Evolutionary conservation across 2,113 vertebrate species (phyloP), one percentile per base, ranked within the genome.

Genomic region (Prunella fulvescens): DNA sequence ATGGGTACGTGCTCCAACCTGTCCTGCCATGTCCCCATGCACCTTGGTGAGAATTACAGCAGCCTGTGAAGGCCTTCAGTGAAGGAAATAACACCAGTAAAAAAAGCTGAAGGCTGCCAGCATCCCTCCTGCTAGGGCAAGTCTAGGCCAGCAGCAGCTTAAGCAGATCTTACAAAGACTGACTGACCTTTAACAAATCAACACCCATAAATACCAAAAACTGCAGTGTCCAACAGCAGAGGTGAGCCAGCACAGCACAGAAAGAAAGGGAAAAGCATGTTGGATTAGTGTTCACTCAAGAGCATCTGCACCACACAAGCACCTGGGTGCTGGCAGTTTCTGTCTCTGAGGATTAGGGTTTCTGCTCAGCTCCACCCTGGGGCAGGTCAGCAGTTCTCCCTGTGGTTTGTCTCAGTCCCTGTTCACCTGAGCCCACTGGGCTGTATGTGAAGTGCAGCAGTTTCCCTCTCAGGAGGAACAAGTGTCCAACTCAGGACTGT

Each of bases 151-250:
- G 48, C 60, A 88, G 48, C 82, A 94, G 82, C 90, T 85, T 74
- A 78, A 90, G 69, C 65, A 81, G 82, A 39, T 80, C 62, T 86
- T 65, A 77, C 60, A 89, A 74, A 95, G 60, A 69, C 76, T 88
- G 79, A 81, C 80, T 90, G 88, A 88, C 86, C 90, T 96, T 86
- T 64, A 91, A 81, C 88, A 88, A 88, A 88, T 79, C 62, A 85
- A 80, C 74, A 77, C 28, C 35, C 76, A 88, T 40, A 82, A 94
- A 93, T 37, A 86, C 65, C 17, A 1, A 91, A 66, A 78, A 4
- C 58, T 80, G 77, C 71, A 92, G 74, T 42, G 66, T 77, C 64
- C 26, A 86, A 84, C 64, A 95, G 86, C 69, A 80, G 91, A 80
- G 33, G 44, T 62, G 82, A 92, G 85, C 70, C 87, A 90, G 85